phyloP scores from a whole-genome alignment of 2,888 invertebrate genomes.

The Drosophila peninsularis region DNA sequence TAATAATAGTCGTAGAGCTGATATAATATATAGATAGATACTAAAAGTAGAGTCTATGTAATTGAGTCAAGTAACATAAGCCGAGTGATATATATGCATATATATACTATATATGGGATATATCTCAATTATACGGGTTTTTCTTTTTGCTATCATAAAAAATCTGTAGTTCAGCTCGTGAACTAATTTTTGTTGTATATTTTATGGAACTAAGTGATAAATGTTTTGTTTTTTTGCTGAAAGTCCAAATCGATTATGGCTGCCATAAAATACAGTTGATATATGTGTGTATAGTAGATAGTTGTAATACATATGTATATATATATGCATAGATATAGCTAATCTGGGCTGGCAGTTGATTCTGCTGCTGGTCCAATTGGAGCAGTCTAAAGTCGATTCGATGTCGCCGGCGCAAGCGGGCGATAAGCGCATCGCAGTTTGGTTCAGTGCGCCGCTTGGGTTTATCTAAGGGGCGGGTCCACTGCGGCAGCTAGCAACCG shows the following conservation, averaged over 20 bases:
- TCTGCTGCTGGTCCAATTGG: slow-evolving; percentile 11
- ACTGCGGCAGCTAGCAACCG: background rate
- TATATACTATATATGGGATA: background rate
- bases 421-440: slow-evolving; percentile 19
- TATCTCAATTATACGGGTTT: background rate
- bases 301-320: background rate
- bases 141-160: background rate
- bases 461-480: slow-evolving; percentile 32
- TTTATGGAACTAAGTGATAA: slow-evolving; percentile 6
- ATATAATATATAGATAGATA: background rate
- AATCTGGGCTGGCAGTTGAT: background rate
- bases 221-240: slow-evolving; percentile 10
- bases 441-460: background rate
- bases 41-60: too few species aligned
- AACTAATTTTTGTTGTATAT: background rate
- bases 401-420: too few species aligned
- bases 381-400: slow-evolving; percentile 25
- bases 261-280: slow-evolving; percentile 1
- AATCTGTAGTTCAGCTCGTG: slow-evolving; percentile 3
- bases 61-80: background rate
- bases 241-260: slow-evolving; percentile 1
- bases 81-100: background rate
- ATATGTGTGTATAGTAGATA: background rate
- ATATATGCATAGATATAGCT: background rate
- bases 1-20: background rate